Base-by-base conservation (phyloP, 2,888 invertebrate species). In the Trissoscelio sp. region DNA sequence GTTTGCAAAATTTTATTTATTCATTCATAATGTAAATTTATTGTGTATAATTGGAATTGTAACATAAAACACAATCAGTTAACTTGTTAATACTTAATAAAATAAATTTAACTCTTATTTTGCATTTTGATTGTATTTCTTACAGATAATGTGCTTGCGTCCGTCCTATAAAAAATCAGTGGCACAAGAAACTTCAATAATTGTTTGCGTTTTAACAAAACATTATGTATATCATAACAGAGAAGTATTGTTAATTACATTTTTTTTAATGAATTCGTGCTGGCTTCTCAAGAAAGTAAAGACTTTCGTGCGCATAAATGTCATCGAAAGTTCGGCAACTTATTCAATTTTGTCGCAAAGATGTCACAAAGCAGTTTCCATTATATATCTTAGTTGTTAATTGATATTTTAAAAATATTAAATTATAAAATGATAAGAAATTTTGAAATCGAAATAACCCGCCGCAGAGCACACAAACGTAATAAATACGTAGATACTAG, bases 1-100 rank as follows among this genome's bases (percentile, higher is more conserved):
- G n/a, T n/a, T n/a, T n/a, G n/a, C n/a, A n/a, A n/a, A n/a, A 46
- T 51, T 66, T 66, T 66, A 66, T 51, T 67, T 22, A 48, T 46
- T 6, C 6, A 28, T 51, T 12, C 2, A 28, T 12, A 6, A 3
- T 24, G 28, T 51, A 24, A 51, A 51, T 28, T 28, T 24, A 28
- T 51, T 14, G 39, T 39, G 12, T 39, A 28, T 20, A 46, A 20
- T 22, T 28, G 24, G 3, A 51, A 5, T 12, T 39, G 39, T 39
- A 39, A 12, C 2, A 39, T 39, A 39, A 39, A 1, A 39, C 39
- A 12, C 12, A 3, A 39, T 39, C 12, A 2, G 12, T 12, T 39
- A 2, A 12, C 12, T n/a, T 14, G 39, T 12, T 12, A 39, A 39
- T 39, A 39, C 5, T 39, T 6, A 39, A 39, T 34, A 39, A 39